Evolutionary conservation across 2,797 vertebrate species (phyloP).

Genomic region (Gallirallus australis): DNA sequence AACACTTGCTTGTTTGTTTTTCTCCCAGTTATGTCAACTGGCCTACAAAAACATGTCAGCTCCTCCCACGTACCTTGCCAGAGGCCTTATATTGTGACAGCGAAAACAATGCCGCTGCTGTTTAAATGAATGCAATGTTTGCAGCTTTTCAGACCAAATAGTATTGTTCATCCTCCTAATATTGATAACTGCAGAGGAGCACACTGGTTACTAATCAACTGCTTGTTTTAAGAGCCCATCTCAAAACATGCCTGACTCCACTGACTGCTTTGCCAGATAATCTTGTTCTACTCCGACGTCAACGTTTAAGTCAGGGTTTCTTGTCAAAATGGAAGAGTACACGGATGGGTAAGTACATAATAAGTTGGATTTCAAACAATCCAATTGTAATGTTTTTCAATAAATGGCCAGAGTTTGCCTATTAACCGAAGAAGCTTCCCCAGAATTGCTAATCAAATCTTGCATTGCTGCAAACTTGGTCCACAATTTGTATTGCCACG

Average conservation of each 20-base stretch:
- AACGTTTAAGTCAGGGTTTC: background rate
- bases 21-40: conserved; percentile 16
- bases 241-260: background rate
- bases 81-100: background rate
- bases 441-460: background rate
- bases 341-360: background rate
- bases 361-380: background rate
- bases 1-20: background rate
- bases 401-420: background rate
- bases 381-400: background rate
- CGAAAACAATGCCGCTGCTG: conserved; percentile 22
- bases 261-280: background rate
- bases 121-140: background rate
- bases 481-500: background rate
- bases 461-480: background rate
- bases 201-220: background rate
- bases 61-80: conserved; percentile 1
- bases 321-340: background rate
- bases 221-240: background rate
- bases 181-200: background rate
- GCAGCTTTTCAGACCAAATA: background rate
- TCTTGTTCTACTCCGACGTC: background rate
- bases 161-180: background rate
- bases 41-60: conserved; percentile 41
- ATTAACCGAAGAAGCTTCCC: background rate